Evolutionary conservation across 1,140 invertebrate species (phyloP).

Genomic region (Venustaconcha ellipsiformis): DNA sequence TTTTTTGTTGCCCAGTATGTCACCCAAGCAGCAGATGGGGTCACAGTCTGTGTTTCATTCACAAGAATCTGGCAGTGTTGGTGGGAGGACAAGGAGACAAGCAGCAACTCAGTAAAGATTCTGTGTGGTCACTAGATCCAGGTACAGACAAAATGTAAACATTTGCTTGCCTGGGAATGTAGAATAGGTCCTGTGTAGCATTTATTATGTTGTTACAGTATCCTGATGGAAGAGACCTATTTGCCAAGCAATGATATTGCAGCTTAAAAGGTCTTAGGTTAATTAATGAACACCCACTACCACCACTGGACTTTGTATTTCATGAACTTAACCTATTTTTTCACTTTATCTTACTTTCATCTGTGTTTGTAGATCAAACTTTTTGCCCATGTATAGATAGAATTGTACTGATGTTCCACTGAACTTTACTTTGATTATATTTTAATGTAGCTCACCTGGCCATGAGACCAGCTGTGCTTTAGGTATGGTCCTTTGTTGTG

Average conservation of each 20-base stretch:
- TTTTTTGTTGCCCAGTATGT: conserved; percentile 36
- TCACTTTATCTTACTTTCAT: not conserved
- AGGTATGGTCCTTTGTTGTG: too few species aligned
- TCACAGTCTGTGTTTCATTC: conserved; percentile 56
- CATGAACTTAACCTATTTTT: not conserved
- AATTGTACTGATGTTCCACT: not conserved
- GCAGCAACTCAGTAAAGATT: conserved; percentile 60
- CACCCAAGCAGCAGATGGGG: conserved; percentile 62
- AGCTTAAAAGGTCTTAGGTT: too few species aligned
- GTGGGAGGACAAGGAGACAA: conserved; percentile 67
- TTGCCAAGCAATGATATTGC: too few species aligned
- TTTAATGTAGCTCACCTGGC: too few species aligned
- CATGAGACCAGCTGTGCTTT: too few species aligned
- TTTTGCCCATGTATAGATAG: too few species aligned
- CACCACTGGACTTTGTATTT: not conserved
- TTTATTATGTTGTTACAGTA: too few species aligned
- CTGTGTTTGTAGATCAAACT: too few species aligned
- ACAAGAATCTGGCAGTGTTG: conserved; percentile 53
- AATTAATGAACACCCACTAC: not conserved
- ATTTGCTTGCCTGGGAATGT: not conserved
- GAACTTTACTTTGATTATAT: not conserved
- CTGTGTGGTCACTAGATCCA: conserved; percentile 62
- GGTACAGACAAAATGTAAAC: conserved; percentile 37
- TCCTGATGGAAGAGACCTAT: too few species aligned
- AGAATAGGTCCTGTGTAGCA: too few species aligned